phyloP scores from a whole-genome alignment of 2,797 vertebrate genomes.

The Gastrophryne carolinensis region DNA sequence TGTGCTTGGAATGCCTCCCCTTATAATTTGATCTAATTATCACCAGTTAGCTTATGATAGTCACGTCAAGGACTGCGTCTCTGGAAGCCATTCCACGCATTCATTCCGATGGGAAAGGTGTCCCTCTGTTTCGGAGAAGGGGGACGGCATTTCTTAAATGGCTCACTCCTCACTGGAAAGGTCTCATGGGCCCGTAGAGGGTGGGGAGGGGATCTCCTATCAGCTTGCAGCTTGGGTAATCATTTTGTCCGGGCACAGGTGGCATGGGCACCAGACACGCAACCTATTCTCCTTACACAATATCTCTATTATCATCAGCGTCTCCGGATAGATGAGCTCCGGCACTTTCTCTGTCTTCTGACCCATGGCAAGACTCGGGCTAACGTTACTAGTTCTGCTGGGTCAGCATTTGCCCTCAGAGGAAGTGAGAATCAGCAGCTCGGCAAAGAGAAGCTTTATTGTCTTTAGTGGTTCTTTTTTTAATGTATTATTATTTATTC shows the following conservation, averaged over 20 bases:
- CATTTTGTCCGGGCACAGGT: conserved; percentile 31
- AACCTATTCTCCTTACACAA: background rate
- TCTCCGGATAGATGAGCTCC: background rate
- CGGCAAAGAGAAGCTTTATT: too few species aligned
- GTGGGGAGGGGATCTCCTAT: background rate
- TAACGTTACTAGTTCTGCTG: conserved; percentile 7
- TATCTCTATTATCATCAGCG: conserved; percentile 3
- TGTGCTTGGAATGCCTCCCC: conserved; percentile 19
- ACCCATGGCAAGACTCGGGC: background rate
- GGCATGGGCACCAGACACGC: background rate
- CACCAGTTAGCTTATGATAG: conserved; percentile 41
- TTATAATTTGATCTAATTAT: conserved; percentile 43
- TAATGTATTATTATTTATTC: too few species aligned
- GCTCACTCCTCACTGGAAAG: background rate
- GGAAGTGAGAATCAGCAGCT: too few species aligned
- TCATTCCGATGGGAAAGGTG: background rate
- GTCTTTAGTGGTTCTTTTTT: too few species aligned
- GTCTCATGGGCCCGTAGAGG: background rate
- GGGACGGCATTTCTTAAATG: conserved; percentile 6
- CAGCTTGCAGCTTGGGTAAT: conserved; percentile 11
- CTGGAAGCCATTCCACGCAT: background rate
- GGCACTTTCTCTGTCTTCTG: conserved; percentile 6
- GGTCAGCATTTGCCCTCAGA: background rate
- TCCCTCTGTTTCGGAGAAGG: background rate
- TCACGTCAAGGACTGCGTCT: background rate